Percentiles rank a stretch among this genome's conserved stretches.
phyloP scores from a whole-genome alignment of 2,113 vertebrate species.

The Saguinus midas region DNA sequence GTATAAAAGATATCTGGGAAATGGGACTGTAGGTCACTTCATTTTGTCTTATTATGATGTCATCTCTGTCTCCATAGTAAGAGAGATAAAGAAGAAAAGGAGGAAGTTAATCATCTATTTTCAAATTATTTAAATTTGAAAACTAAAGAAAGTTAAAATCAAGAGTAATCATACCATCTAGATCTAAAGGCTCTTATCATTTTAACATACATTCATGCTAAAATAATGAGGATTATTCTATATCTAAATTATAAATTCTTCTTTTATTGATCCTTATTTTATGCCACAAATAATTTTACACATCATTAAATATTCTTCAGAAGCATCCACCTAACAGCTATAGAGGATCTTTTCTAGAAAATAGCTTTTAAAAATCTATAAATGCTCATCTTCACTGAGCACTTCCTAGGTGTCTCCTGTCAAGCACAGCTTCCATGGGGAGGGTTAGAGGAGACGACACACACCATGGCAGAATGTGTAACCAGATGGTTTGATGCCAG shows the following conservation, averaged over 20 bases:
- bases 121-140: not conserved
- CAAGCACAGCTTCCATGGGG: fast-evolving
- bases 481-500: not conserved
- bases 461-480: fast-evolving
- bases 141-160: not conserved
- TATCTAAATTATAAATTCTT: not conserved
- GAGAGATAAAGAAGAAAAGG: not conserved
- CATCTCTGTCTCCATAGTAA: not conserved
- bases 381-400: fast-evolving
- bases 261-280: not conserved
- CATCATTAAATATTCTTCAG: not conserved
- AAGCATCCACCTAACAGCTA: not conserved
- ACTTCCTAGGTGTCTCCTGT: fast-evolving
- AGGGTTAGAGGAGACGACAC: fast-evolving
- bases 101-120: not conserved
- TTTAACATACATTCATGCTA: not conserved
- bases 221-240: not conserved
- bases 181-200: too few species aligned
- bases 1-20: not conserved
- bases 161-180: not conserved
- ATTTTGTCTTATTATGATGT: not conserved
- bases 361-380: not conserved
- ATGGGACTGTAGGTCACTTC: not conserved
- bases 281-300: not conserved
- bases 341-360: not conserved